Conservation (phyloP, 2,113 vertebrate genomes). For the Lepisosteus osseus region DNA sequence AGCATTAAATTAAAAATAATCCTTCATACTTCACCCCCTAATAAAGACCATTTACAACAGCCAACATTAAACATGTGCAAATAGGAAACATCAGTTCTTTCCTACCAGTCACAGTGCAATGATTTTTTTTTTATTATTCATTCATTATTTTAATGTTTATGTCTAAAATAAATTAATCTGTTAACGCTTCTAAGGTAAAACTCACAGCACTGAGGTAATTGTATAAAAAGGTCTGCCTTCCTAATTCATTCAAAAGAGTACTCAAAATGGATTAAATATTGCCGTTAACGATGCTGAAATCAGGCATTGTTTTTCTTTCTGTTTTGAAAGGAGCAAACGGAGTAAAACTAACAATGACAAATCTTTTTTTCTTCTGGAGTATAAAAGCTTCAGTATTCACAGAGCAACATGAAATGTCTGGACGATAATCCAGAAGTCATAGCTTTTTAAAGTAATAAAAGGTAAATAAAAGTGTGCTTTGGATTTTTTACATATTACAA, state of each 20-base stretch:
- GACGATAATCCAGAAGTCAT: constrained; percentile 66
- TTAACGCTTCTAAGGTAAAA: constrained; percentile 80
- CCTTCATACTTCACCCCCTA: constrained; percentile 87
- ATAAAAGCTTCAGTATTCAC: constrained; percentile 66
- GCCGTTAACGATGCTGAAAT: constrained; percentile 43
- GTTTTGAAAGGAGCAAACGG: constrained; percentile 41
- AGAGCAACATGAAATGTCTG: constrained; percentile 74
- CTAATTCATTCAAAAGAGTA: constrained; percentile 70
- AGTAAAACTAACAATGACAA: constrained; percentile 57
- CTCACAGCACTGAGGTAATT: constrained; percentile 97
- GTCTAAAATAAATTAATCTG: constrained; percentile 94
- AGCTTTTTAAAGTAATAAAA: constrained; percentile 63
- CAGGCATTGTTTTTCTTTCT: constrained; percentile 43
- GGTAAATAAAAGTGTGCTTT: constrained; percentile 80
- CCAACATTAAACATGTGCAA: constrained; percentile 96
- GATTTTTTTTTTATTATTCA: constrained; percentile 77
- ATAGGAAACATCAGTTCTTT: constrained; percentile 92
- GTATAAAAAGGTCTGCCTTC: constrained; percentile 77
- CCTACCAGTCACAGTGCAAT: constrained; percentile 98
- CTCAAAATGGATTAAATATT: constrained; percentile 53
- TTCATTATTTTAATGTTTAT: constrained; percentile 76
- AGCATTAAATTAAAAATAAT: constrained; percentile 78
- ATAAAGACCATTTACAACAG: constrained; percentile 86
- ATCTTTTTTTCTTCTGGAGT: constrained; percentile 49
- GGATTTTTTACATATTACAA: constrained; percentile 63